Conservation (phyloP, 2,113 vertebrate species). For the Osmerus eperlanus region DNA sequence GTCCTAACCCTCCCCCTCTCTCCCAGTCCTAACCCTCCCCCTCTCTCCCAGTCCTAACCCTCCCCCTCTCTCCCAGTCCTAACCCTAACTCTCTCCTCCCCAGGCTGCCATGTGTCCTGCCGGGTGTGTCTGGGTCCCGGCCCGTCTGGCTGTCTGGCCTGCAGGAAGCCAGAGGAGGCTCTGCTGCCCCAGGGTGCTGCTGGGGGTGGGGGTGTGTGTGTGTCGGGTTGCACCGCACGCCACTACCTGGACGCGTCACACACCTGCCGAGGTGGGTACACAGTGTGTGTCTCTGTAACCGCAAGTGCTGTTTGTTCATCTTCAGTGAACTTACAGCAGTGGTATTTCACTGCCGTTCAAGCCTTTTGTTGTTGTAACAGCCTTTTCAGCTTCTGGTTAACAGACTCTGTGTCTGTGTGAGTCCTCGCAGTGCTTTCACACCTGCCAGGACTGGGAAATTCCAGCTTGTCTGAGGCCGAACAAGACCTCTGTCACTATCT, state of each 20-base stretch:
- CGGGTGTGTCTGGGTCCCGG: slow-evolving; percentile 78
- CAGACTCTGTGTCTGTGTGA: neutral
- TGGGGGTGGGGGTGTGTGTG: slow-evolving; percentile 68
- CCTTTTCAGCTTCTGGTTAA: no score
- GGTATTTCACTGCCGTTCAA: no score
- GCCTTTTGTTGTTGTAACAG: no score
- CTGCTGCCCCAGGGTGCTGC: slow-evolving; percentile 63
- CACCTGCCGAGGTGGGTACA: slow-evolving; percentile 79
- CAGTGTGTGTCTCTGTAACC: neutral
- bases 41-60: neutral
- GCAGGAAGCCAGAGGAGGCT: slow-evolving; percentile 67
- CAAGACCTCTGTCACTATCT: no score
- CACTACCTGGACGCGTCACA: slow-evolving; percentile 70
- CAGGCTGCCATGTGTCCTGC: slow-evolving; percentile 87
- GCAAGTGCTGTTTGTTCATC: no score
- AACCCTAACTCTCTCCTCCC: neutral
- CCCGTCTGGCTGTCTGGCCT: slow-evolving; percentile 72
- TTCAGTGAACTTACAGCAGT: no score
- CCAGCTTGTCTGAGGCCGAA: no score
- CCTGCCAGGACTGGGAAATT: no score
- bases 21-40: neutral
- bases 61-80: no score
- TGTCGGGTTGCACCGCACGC: slow-evolving; percentile 64
- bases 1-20: neutral
- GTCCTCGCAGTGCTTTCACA: no score